phyloP scores from a whole-genome alignment of 2,113 vertebrate genomes.

The Cheilinus undulatus region DNA sequence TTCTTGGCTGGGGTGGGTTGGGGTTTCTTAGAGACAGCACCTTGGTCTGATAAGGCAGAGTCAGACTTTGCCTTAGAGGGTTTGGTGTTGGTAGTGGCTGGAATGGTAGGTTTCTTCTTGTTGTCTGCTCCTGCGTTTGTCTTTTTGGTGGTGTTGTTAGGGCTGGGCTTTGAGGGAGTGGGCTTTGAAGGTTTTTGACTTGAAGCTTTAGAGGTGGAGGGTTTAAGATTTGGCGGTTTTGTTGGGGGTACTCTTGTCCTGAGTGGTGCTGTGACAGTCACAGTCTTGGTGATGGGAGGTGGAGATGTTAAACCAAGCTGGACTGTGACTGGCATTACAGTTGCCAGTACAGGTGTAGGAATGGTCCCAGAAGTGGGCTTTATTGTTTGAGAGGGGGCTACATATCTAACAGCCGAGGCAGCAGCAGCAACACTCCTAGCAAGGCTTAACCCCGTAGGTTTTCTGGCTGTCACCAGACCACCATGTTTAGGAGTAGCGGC shows the following conservation, averaged over 20 bases:
- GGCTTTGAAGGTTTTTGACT: slow-evolving; percentile 66
- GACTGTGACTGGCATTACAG: slow-evolving; percentile 62
- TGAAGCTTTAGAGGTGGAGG: slow-evolving; percentile 57
- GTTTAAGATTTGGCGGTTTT: slow-evolving; percentile 52
- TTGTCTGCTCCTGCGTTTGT: slow-evolving; percentile 26
- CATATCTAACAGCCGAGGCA: slow-evolving; percentile 75
- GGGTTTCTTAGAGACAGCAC: slow-evolving; percentile 62
- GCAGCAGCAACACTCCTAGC: slow-evolving; percentile 75
- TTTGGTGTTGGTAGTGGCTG: slow-evolving; percentile 59
- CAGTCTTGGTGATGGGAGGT: slow-evolving; percentile 55
- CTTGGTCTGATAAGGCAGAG: slow-evolving; percentile 50
- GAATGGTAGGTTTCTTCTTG: slow-evolving; percentile 64
- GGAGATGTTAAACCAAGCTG: slow-evolving; percentile 71
- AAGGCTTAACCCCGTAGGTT: slow-evolving; percentile 64
- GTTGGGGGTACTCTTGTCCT: slow-evolving; percentile 53
- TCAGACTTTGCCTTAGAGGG: slow-evolving; percentile 60
- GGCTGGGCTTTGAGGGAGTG: slow-evolving; percentile 60
- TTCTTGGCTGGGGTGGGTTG: slow-evolving; percentile 67
- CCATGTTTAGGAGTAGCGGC: slow-evolving; percentile 54
- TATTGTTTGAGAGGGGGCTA: slow-evolving; percentile 54
- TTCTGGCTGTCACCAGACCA: slow-evolving; percentile 52
- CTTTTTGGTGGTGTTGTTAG: slow-evolving; percentile 53
- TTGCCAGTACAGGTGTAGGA: slow-evolving; percentile 42
- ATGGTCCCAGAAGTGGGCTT: slow-evolving; percentile 51
- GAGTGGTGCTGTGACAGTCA: slow-evolving; percentile 73